Conservation (phyloP, 2,797 vertebrate species). For the Sebastes vulpes region DNA sequence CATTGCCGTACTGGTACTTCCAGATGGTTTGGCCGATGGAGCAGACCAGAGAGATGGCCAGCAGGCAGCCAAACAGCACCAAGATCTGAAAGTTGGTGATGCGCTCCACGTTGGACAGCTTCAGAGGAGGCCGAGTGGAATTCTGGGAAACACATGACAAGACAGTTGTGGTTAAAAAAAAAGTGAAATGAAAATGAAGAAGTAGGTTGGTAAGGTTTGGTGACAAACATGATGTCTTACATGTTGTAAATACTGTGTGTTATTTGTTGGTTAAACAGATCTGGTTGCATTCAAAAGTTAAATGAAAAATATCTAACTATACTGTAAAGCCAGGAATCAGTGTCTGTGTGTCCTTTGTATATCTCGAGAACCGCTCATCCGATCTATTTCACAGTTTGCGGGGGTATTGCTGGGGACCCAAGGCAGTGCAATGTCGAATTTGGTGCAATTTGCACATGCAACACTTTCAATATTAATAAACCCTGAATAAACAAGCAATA, state of each 20-base stretch:
- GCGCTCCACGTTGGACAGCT: conserved; percentile 97
- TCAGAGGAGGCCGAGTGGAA: conserved; percentile 96
- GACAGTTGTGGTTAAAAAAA: background rate
- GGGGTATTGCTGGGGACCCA: too few relatives aligned
- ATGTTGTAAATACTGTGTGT: background rate
- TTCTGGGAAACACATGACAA: conserved; percentile 85
- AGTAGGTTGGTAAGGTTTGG: background rate
- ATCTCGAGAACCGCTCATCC: too few relatives aligned
- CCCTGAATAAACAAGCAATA: too few relatives aligned
- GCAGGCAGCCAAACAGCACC: conserved; percentile 96
- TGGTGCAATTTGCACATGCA: too few relatives aligned
- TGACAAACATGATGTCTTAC: background rate
- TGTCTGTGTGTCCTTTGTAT: too few relatives aligned
- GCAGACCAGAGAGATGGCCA: conserved; percentile 97
- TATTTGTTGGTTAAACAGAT: background rate
- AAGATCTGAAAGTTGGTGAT: conserved; percentile 99
- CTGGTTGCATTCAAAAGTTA: background rate
- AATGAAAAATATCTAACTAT: too few relatives aligned
- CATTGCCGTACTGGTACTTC: conserved; percentile 93
- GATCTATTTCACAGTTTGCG: too few relatives aligned
- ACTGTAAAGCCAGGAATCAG: too few relatives aligned
- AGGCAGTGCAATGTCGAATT: too few relatives aligned
- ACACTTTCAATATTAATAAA: too few relatives aligned
- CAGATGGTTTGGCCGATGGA: conserved; percentile 97
- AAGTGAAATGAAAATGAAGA: background rate